Base-by-base conservation (phyloP, 2,113 vertebrate species). In the Dipodomys stephensi region DNA sequence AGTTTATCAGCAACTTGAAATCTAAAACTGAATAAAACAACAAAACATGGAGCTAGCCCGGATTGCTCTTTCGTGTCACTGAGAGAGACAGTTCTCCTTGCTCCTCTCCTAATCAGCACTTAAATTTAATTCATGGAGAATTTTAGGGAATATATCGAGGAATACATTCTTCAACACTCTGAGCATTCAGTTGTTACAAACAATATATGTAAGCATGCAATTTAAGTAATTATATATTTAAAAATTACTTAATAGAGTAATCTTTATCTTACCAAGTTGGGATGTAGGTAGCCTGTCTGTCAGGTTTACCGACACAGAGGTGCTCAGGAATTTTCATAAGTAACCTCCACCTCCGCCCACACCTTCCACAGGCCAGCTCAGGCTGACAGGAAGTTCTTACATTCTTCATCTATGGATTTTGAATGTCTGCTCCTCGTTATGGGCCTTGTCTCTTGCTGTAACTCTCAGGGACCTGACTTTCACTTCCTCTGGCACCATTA, bases 261-360 rank as follows among this genome's bases (percentile, higher is more conserved):
- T 39, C 35, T 39, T 39, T 39, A 25, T 7, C 49, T 80, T 76
- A 65, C 30, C 53, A 44, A 68, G 15, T 15, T 73, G 60, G 28
- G 39, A 19, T 30, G 22, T 25, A 22, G 32, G 19, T 67, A 35
- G 10, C 27, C 23, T 64, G 28, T 39, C 18, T 30, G 8, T 35
- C 67, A 20, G 5, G 16, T 28, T 1, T 44, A 27, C 23, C 32
- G 19, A 13, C 35, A 64, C 11, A 65, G 65, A 71, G 28, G 88
- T n/a, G 7, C n/a, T 69, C 90, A 23, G 15, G 30, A 11, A 16
- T 22, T 65, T 68, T 67, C 69, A 39, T 8, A 13, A 27, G 20
- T 25, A 57, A 22, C 68, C n/a, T 32, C 2, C 32, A 11, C 0
- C 3, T 6, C 10, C 8, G 2, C 18, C 64, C 27, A 4, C 1